Evolutionary conservation across 1,140 invertebrate genomes (phyloP), one percentile per base, ranked within the genome.

Genomic region (Coenobita brevimanus): DNA sequence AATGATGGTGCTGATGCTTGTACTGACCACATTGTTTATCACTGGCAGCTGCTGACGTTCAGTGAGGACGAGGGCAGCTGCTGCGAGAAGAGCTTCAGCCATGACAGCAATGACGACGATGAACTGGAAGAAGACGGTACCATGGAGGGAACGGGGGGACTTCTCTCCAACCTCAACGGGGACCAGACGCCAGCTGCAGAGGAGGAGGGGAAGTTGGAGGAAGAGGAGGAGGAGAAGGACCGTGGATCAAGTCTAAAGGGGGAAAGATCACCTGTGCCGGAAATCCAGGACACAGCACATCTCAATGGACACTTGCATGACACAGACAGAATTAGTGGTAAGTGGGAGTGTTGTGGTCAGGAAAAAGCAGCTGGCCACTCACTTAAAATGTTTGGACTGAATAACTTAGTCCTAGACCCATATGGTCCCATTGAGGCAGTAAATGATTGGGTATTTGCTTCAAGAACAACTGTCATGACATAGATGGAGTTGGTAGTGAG

Each of bases 61-160:
- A 88, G 86, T 88, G 86, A 88, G 46, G 86, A 88, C 64, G 84
- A 87, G 36, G 69, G 62, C 17, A 88, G 86, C 43, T 88, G 64
- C 76, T 82, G 67, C 46, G 86, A 82, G n/a, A 88, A 88, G 30
- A 82, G 79, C 50, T 88, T 82, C 50, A 76, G 50, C 71, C 79
- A 88, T 82, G 84, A 87, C 54, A 87, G 84, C 50, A 69, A 87
- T 57, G 86, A 88, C 36, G 86, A 88, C n/a, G 86, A 88, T 43
- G 86, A 88, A 36, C 41, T 88, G 21, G 86, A 87, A 30, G 82
- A 76, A 79, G 82, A 73, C 17, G 82, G 54, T 21, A 33, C 71
- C 43, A 38, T 82, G 33, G 62, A 54, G 73, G 80, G 43, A 43
- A 41, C 50, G 24, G 86, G 79, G 43, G 84, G 67, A 33, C 46